Evolutionary conservation across 2,797 vertebrate species (phyloP).

Genomic region (Odontamblyopus rebecca): DNA sequence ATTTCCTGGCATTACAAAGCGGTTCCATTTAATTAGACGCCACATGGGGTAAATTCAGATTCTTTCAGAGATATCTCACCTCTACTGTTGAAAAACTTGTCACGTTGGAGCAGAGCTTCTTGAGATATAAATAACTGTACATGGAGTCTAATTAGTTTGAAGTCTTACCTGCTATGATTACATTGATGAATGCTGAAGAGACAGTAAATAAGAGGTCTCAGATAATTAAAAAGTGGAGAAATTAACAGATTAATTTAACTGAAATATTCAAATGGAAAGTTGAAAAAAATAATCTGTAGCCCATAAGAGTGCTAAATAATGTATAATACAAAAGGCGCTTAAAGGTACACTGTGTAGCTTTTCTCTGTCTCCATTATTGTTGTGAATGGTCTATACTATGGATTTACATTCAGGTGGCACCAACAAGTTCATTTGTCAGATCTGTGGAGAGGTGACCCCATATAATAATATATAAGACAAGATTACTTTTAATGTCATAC

Average conservation of each 20-base stretch:
- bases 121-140: constrained; percentile 48
- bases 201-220: constrained; percentile 47
- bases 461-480: too few species aligned
- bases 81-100: constrained; percentile 14
- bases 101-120: constrained; percentile 21
- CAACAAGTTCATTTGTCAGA: too few species aligned
- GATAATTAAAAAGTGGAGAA: constrained; percentile 43
- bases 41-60: constrained; percentile 24
- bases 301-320: too few species aligned
- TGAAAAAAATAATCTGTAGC: background rate
- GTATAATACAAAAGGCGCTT: too few species aligned
- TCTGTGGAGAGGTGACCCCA: too few species aligned
- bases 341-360: too few species aligned
- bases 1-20: constrained; percentile 33
- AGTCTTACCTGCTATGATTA: constrained; percentile 47
- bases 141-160: constrained; percentile 45
- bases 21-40: constrained; percentile 66
- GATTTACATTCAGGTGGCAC: too few species aligned
- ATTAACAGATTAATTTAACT: constrained; percentile 17
- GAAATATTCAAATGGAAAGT: background rate
- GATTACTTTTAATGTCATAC: too few species aligned
- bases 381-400: too few species aligned
- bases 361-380: too few species aligned
- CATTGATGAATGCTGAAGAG: constrained; percentile 40
- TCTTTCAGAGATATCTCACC: constrained; percentile 20